Base-by-base conservation (phyloP, 2,113 vertebrate species). In the Delphinus delphis region DNA sequence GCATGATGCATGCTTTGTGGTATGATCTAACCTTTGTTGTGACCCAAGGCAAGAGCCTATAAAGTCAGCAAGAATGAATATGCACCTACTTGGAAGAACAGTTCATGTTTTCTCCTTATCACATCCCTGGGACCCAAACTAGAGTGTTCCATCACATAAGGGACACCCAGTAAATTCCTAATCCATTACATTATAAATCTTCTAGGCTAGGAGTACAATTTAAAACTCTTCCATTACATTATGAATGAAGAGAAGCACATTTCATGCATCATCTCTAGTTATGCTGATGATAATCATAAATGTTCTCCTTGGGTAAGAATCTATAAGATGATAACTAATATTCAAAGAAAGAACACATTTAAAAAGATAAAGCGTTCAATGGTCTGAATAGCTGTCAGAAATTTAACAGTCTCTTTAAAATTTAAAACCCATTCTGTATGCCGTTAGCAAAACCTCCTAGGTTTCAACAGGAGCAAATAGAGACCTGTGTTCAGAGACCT, bases 381-480 rank as follows among this genome's bases (percentile, higher is more conserved):
- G 25, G 33, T 58, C 53, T 86, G 58, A 95, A 50, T 1, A 93
- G 38, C n/a, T 89, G 15, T 53, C 60, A 92, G 50, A 92, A 87
- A 83, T 90, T 62, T 86, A 93, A 67, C 31, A 84, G 18, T 63
- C 70, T 74, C 26, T 95, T 90, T 71, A 82, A 92, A 90, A 63
- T 71, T 91, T 63, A 88, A 91, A 90, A 70, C 5, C 80, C 31
- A 88, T 90, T 87, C 38, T 79, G n/a, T 18, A 92, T 0, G 1
- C 3, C 26, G 68, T 74, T 58, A 95, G 76, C 68, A 90, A 93
- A 95, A 77, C 20, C 44, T 90, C 26, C 21, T 38, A 87, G 3
- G 81, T 80, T 96, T 89, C 53, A 93, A 89, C 5, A 88, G 28
- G 14, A 81, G 15, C 36, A 91, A 90, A 74, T 5, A 82, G 20